A percentile compares a stretch with the other conserved stretches of the same genome.
Evolutionary conservation across 2,113 vertebrate species (phyloP).

Genomic region (Aythya baeri): DNA sequence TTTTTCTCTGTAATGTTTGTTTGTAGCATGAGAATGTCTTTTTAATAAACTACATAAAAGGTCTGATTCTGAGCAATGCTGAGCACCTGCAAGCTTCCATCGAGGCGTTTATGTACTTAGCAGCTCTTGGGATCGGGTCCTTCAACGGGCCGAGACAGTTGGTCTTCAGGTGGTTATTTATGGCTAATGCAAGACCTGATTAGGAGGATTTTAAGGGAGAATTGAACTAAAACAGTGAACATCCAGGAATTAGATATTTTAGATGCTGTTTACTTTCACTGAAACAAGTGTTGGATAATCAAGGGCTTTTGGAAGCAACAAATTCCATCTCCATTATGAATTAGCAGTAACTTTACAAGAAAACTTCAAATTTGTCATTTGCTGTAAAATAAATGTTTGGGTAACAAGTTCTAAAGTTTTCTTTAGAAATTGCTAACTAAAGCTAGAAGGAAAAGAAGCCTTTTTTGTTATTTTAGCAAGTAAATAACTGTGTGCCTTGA

Average conservation of each 20-base stretch:
- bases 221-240: background rate
- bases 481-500: background rate
- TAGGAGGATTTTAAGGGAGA: background rate
- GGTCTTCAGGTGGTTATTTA: background rate
- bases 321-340: background rate
- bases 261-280: background rate
- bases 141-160: background rate
- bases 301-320: background rate
- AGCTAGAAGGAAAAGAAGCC: background rate
- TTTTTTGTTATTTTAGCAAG: background rate
- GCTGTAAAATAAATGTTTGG: background rate
- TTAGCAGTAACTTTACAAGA: background rate
- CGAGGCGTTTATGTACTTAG: background rate
- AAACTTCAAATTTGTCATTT: background rate
- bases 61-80: constrained; percentile 64
- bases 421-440: background rate
- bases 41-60: constrained; percentile 69
- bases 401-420: background rate
- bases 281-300: background rate
- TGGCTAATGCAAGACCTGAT: background rate
- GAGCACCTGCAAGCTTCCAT: constrained; percentile 46
- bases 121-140: constrained; percentile 31
- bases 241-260: background rate
- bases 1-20: constrained; percentile 72
- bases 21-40: constrained; percentile 78